Percentiles rank a stretch among this genome's conserved stretches.
phyloP scores from a whole-genome alignment of 2,797 vertebrate species.

The Brachyalestes nurse region DNA sequence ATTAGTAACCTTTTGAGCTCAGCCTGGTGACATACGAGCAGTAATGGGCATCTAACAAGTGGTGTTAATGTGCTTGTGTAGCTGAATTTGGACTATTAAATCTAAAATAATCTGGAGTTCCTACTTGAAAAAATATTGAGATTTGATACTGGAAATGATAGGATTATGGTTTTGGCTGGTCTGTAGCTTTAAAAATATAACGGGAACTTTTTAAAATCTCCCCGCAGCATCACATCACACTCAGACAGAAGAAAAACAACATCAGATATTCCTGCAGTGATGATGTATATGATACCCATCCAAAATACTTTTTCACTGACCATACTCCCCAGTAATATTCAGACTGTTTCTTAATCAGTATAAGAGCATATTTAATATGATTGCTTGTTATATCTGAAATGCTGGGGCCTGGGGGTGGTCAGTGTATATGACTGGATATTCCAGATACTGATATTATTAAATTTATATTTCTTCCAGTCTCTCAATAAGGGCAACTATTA shows the following conservation, averaged over 20 bases:
- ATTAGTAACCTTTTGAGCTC: background rate
- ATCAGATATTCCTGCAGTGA: background rate
- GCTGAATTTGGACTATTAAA: background rate
- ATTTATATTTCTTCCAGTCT: background rate
- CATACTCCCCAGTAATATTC: conserved; percentile 1
- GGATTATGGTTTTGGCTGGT: background rate
- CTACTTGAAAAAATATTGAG: background rate
- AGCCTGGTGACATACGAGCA: background rate
- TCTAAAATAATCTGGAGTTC: background rate
- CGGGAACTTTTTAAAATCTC: background rate
- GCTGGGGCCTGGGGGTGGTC: background rate
- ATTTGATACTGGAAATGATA: background rate
- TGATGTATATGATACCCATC: background rate
- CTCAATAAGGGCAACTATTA: background rate
- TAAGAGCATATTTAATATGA: too few species aligned
- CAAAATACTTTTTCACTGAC: background rate
- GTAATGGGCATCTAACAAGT: background rate
- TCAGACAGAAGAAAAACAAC: background rate
- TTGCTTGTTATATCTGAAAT: background rate
- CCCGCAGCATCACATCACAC: background rate
- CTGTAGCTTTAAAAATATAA: background rate
- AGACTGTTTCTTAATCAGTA: too few species aligned
- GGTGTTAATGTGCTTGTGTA: background rate
- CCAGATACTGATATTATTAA: background rate
- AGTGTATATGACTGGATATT: background rate